Percentiles rank a stretch among this genome's conserved stretches.
phyloP scores from a whole-genome alignment of 2,113 vertebrate species.

The Eubucco bourcierii region DNA sequence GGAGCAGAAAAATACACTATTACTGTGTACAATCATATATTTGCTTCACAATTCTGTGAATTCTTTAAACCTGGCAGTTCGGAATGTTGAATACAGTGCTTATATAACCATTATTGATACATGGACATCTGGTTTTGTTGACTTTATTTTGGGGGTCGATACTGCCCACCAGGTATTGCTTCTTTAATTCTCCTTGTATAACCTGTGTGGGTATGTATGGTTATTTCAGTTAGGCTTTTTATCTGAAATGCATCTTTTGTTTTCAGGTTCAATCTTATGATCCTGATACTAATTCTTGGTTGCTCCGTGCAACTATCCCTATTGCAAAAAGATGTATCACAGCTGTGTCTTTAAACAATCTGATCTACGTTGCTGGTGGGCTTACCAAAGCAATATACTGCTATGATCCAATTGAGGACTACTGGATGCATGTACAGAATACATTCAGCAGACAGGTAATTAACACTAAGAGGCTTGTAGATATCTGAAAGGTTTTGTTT shows the following conservation, averaged over 20 bases:
- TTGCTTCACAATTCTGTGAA: not conserved
- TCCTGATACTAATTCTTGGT: slow-evolving; percentile 89
- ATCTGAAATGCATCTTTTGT: not conserved
- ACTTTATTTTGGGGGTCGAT: not conserved
- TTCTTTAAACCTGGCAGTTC: not conserved
- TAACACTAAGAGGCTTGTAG: not conserved
- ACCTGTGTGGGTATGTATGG: not conserved
- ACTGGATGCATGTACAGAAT: slow-evolving; percentile 97
- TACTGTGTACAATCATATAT: not conserved
- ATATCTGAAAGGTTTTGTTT: not conserved
- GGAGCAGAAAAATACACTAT: not conserved
- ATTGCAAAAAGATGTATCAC: slow-evolving; percentile 98
- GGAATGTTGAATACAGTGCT: not conserved
- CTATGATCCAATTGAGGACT: slow-evolving; percentile 95
- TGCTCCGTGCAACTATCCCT: slow-evolving; percentile 93
- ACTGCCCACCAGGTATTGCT: not conserved
- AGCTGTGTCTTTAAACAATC: slow-evolving; percentile 93
- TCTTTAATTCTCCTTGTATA: not conserved
- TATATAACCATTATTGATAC: not conserved
- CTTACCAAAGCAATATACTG: slow-evolving; percentile 96
- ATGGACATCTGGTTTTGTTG: not conserved
- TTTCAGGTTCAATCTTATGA: slow-evolving; percentile 96
- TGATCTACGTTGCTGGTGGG: slow-evolving; percentile 96
- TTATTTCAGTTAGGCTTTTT: not conserved
- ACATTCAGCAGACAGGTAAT: slow-evolving; percentile 95